These are phyloP conservation scores for Ochlodes sylvanus DNA, from an alignment of 2,888 invertebrate genomes.

Conservation along the genomic window DNA sequence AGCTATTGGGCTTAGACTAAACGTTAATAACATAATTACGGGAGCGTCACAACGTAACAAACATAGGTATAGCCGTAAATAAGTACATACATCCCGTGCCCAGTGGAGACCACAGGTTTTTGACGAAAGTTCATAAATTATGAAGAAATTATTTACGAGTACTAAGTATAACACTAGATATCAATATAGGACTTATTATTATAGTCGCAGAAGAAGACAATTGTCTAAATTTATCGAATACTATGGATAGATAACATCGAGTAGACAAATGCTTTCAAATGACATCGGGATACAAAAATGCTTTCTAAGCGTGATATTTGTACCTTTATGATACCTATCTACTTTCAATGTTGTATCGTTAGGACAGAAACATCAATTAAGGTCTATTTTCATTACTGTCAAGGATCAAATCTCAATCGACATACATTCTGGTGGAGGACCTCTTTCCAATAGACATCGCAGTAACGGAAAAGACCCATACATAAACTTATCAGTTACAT, in stretches of 20 bases:
- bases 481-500: constrained; percentile 18
- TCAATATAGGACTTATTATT: constrained; percentile 72
- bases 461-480: constrained; percentile 6
- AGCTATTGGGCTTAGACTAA: constrained; percentile 74
- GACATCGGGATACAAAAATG: constrained; percentile 62
- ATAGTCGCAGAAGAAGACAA: constrained; percentile 65
- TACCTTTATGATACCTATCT: constrained; percentile 77
- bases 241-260: constrained; percentile 58
- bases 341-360: constrained; percentile 35
- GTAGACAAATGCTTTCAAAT: constrained; percentile 68
- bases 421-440: neutral
- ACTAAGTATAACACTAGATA: constrained; percentile 65
- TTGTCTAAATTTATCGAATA: constrained; percentile 56
- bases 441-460: neutral
- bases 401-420: neutral
- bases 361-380: constrained; percentile 20
- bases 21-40: constrained; percentile 61
- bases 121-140: constrained; percentile 1
- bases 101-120: neutral
- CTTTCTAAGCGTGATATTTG: constrained; percentile 62
- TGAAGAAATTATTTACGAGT: constrained; percentile 38
- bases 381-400: constrained; percentile 7
- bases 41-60: constrained; percentile 72
- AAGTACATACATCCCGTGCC: constrained; percentile 30
- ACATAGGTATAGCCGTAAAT: constrained; percentile 69